phyloP scores from a whole-genome alignment of 2,113 vertebrate genomes.

The Polyodon spathula region DNA sequence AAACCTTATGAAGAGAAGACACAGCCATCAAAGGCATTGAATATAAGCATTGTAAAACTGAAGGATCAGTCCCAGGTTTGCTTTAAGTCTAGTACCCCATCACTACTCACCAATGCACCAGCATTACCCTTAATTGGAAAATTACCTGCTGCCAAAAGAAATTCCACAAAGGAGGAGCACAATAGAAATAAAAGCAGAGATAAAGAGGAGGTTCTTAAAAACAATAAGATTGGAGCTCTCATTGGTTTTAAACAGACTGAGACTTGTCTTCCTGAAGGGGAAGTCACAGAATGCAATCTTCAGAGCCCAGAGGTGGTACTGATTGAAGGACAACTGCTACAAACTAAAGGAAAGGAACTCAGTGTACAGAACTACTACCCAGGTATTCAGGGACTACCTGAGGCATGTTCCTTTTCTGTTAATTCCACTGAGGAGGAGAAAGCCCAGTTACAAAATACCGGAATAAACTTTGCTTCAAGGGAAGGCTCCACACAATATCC shows the following conservation, averaged over 20 bases:
- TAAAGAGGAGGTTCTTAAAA: slow-evolving; percentile 26
- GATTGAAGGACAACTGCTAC: slow-evolving; percentile 36
- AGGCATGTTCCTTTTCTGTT: slow-evolving; percentile 52
- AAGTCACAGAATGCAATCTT: slow-evolving; percentile 17
- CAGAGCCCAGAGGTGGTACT: slow-evolving; percentile 29
- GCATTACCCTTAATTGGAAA: slow-evolving; percentile 61
- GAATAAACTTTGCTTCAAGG: slow-evolving; percentile 17
- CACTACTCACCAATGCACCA: slow-evolving; percentile 24
- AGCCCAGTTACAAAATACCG: slow-evolving; percentile 30
- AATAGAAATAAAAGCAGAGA: slow-evolving; percentile 31
- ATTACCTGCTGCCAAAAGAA: slow-evolving; percentile 49
- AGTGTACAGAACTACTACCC: slow-evolving; percentile 1
- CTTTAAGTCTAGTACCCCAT: slow-evolving; percentile 28
- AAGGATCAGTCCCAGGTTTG: slow-evolving; percentile 30
- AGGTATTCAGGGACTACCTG: slow-evolving; percentile 49
- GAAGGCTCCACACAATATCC: slow-evolving; percentile 39
- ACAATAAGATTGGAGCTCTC: background rate
- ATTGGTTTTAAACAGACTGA: slow-evolving; percentile 19
- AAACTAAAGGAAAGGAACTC: background rate
- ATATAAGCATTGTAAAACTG: slow-evolving; percentile 24
- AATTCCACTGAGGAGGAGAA: slow-evolving; percentile 48
- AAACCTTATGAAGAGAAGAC: slow-evolving; percentile 24
- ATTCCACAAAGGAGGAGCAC: slow-evolving; percentile 33
- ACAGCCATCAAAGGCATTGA: slow-evolving; percentile 20
- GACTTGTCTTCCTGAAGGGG: slow-evolving; percentile 38